Evolutionary conservation across 2,888 invertebrate genomes (phyloP).

Genomic region (Eupithecia subumbrata): DNA sequence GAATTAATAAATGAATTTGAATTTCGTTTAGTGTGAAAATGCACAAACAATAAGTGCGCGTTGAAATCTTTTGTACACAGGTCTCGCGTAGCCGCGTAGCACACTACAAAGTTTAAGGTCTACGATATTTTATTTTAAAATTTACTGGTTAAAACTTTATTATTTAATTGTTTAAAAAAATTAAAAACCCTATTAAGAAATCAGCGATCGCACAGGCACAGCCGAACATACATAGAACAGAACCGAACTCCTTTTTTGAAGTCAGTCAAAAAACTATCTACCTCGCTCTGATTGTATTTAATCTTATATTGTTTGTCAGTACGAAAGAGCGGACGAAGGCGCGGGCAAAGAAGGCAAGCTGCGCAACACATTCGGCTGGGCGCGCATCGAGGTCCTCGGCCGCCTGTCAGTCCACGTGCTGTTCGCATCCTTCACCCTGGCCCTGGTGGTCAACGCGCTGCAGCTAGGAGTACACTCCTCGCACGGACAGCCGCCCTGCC

Average conservation of each 20-base stretch:
- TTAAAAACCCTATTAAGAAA: too few relatives aligned
- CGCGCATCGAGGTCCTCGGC: constrained; percentile 93
- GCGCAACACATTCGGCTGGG: constrained; percentile 96
- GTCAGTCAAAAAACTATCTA: too few relatives aligned
- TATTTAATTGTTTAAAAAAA: too few relatives aligned
- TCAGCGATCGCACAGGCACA: too few relatives aligned
- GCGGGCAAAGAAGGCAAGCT: constrained; percentile 87
- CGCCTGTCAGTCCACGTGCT: constrained; percentile 92
- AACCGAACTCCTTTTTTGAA: too few relatives aligned
- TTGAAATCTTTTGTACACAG: constrained; percentile 3
- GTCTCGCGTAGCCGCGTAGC: not conserved
- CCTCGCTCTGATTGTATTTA: too few relatives aligned
- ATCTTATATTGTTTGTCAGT: constrained; percentile 53
- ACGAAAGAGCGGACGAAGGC: constrained; percentile 78
- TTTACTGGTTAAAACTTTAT: too few relatives aligned
- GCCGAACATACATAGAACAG: too few relatives aligned
- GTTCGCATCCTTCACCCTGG: constrained; percentile 92
- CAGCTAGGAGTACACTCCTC: constrained; percentile 90
- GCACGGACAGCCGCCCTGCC: constrained; percentile 75
- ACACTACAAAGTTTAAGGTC: not conserved
- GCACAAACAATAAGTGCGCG: not conserved
- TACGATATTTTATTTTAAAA: not conserved
- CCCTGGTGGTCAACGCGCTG: constrained; percentile 90
- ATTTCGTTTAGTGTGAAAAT: not conserved
- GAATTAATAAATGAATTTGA: too few relatives aligned